Base-by-base conservation (phyloP, 2,888 invertebrate genomes). In the Tenthredo notha region DNA sequence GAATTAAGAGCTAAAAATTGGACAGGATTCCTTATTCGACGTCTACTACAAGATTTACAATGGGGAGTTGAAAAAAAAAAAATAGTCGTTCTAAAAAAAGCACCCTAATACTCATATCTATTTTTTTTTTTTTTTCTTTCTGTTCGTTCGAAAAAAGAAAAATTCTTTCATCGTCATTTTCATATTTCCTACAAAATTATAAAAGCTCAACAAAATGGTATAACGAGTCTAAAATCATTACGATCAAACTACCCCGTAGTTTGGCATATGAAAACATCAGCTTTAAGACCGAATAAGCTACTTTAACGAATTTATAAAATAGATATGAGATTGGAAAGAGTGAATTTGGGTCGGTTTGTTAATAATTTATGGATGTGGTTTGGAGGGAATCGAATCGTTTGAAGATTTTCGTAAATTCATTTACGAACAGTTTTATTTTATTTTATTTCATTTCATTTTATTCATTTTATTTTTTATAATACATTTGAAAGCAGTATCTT, bases 261-360 rank as follows among this genome's bases (percentile, higher is more conserved):
- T 61, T 10, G 61, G 0, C 3, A 9, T 21, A 61, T 21, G 25
- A 29, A 67, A 67, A 67, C 33, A 12, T 67, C 67, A 15, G 67
- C 67, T 33, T 67, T 33, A 67, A 67, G 18, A 1, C 33, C 18
- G 6, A 25, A 12, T 33, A 67, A 33, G 12, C 2, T 33, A 33
- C 67, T 67, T 67, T 12, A 67, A 67, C 18, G 67, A 33, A 67
- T 67, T 67, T 67, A 67, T 67, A 33, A 67, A 67, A 67, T 33
- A 67, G 67, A 18, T 18, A 61, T 61, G 61, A 67, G 67, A 33
- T 67, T 12, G 67, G 33, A 7, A 67, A 18, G 18, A 18, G 67
- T 54, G 25, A 67, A 21, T 0, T 33, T 18, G 29, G 67, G 29
- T 67, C 67, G 33, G 33, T 67, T 12, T 54, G 1, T 67, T 67